A percentile compares a stretch with the other conserved stretches of the same genome.
phyloP scores from a whole-genome alignment of 2,113 vertebrate genomes.

The Misgurnus anguillicaudatus region DNA sequence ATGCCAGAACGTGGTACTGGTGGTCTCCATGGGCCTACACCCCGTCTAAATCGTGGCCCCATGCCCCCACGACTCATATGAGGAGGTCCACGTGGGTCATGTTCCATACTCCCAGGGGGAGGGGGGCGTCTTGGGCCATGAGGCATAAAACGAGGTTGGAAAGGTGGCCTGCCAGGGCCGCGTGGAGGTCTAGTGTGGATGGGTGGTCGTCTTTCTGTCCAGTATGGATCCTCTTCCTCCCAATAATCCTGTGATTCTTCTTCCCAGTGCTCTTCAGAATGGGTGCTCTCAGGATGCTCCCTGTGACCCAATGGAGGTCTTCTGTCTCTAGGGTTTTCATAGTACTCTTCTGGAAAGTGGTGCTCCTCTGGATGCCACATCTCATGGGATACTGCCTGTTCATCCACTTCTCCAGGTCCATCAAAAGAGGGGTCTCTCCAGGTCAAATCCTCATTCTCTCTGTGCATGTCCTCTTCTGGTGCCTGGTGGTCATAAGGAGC shows the following conservation, averaged over 20 bases:
- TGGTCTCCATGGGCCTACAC: conserved; percentile 63
- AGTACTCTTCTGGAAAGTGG: conserved; percentile 72
- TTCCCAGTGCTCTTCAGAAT: conserved; percentile 83
- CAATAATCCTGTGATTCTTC: conserved; percentile 80
- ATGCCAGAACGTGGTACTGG: conserved; percentile 69
- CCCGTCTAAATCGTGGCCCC: conserved; percentile 76
- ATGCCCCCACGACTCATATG: conserved; percentile 60
- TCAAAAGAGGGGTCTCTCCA: conserved; percentile 71
- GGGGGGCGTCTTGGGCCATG: conserved; percentile 67
- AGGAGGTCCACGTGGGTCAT: conserved; percentile 55
- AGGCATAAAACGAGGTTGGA: conserved; percentile 77
- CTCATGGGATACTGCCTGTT: conserved; percentile 59
- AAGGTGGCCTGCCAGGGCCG: conserved; percentile 72
- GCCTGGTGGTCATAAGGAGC: conserved; percentile 65
- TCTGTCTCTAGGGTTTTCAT: conserved; percentile 70
- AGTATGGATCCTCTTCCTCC: conserved; percentile 80
- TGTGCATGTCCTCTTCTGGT: conserved; percentile 62
- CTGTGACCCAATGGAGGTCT: conserved; percentile 69
- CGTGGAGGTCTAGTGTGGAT: conserved; percentile 72
- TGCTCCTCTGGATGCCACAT: conserved; percentile 80
- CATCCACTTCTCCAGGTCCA: conserved; percentile 68
- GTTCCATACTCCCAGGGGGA: conserved; percentile 64
- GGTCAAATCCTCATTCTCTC: conserved; percentile 60
- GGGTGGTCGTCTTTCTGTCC: conserved; percentile 81
- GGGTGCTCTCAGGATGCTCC: conserved; percentile 68